Percentiles rank a stretch among this genome's conserved stretches.
phyloP scores from a whole-genome alignment of 1,140 invertebrate species.

The Delia radicum region DNA sequence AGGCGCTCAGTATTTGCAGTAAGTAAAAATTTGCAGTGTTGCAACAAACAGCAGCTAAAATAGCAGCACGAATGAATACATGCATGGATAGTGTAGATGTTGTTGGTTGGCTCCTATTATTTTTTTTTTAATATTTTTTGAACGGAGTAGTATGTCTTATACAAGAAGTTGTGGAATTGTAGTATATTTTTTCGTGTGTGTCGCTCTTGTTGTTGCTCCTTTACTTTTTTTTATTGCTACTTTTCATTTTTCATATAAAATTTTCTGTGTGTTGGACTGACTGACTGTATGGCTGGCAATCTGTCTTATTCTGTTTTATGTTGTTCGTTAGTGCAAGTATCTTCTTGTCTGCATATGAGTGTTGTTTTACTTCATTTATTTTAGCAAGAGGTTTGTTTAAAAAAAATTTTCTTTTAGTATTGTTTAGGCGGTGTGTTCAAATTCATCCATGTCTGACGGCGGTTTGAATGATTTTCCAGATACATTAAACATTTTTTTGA shows the following conservation, averaged over 20 bases:
- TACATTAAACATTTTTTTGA: neutral
- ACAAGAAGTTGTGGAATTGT: neutral
- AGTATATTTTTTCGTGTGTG: neutral
- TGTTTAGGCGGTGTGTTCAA: neutral
- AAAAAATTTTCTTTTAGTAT: neutral
- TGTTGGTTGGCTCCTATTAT: neutral
- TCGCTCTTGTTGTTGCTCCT: neutral
- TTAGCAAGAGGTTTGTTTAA: no score
- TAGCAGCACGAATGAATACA: neutral
- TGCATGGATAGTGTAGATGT: neutral
- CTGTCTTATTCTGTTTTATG: no score
- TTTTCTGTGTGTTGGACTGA: no score
- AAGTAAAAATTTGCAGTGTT: neutral
- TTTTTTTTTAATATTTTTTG: neutral
- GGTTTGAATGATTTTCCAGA: neutral
- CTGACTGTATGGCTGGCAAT: no score
- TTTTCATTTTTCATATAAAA: neutral
- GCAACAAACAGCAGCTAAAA: neutral
- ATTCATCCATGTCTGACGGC: neutral
- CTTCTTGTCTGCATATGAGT: neutral
- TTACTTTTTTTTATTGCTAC: neutral
- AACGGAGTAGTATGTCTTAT: neutral
- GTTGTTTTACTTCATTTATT: no score
- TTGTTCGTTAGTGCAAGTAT: neutral
- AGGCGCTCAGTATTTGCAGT: conserved; percentile 15